Evolutionary conservation across 2,888 invertebrate species (phyloP), one percentile per base, ranked within the genome.

Genomic region (Scaeva pyrastri): DNA sequence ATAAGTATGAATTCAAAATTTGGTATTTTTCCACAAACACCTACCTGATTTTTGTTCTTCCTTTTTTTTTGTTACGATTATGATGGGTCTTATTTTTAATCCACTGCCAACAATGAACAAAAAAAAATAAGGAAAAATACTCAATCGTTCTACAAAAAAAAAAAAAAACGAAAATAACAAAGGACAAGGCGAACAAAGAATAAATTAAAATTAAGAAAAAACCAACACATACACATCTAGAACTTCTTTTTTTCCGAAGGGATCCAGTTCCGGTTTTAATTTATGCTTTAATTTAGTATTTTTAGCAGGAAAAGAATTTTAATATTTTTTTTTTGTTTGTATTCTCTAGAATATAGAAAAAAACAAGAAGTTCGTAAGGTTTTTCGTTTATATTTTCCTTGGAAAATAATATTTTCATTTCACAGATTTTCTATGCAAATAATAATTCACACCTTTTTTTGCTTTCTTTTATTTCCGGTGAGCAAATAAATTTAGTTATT

Each of bases 361-460:
- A 21, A 21, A 48, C 19, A 48, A 21, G 21, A 50, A 7, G 2
- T 0, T 10, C 19, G 2, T 2, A 16, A 26, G 26, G 55, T 16
- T 26, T 55, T 26, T 10, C 1, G n/a, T 31, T 31, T 16, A 31
- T 31, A 50, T 26, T 55, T n/a, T 26, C 55, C n/a, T 55, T 0
- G 5, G 5, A 41, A 41, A 43, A 50, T 21, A 50, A 50, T 12
- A 1, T 16, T 31, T 56, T 56, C n/a, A 26, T 26, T 26, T 26
- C 16, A 56, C 31, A 56, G 56, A 56, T 56, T 31, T 56, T 56
- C 31, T 31, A 56, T 56, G 56, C 56, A 31, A 56, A 56, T 56
- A 56, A 56, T 56, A 56, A 36, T 56, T 56, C 56, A 56, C 56
- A 56, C 56, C 56, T 56, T 56, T 45, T 31, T 31, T n/a, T n/a